Evolutionary conservation across 2,113 vertebrate species (phyloP).

Genomic region (Piprites chloris): DNA sequence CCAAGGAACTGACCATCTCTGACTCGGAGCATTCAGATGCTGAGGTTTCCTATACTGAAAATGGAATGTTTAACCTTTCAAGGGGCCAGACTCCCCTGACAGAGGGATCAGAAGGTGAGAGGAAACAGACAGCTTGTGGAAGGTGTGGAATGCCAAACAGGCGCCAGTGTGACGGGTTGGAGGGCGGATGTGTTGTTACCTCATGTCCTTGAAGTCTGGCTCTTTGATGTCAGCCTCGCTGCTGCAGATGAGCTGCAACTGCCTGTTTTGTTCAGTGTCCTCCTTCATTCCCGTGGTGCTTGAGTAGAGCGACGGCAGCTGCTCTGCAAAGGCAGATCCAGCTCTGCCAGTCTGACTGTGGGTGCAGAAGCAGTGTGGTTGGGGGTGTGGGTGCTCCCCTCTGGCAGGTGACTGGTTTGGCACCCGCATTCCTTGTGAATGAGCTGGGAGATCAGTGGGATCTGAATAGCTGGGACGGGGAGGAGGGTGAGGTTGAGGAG

Average conservation of each 20-base stretch:
- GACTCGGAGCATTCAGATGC: slow-evolving; percentile 95
- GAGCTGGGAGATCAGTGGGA: not conserved
- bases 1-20: slow-evolving; percentile 86
- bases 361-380: not conserved
- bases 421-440: fast-evolving
- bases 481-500: not conserved
- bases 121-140: not conserved
- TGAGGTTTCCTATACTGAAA: slow-evolving; percentile 92
- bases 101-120: slow-evolving; percentile 93
- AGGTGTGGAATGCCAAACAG: not conserved
- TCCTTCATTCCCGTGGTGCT: not conserved
- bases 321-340: not conserved
- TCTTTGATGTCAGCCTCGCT: not conserved
- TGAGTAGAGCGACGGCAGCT: not conserved
- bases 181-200: not conserved
- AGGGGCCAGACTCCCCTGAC: slow-evolving; percentile 92
- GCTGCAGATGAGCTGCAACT: not conserved
- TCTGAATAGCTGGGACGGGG: not conserved
- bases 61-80: slow-evolving; percentile 93
- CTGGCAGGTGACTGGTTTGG: not conserved
- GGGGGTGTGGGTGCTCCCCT: not conserved
- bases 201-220: not conserved
- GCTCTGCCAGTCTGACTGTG: not conserved
- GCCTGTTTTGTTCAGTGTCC: not conserved
- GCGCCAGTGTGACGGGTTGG: fast-evolving